Evolutionary conservation across 2,797 vertebrate species (phyloP), one percentile per base, ranked within the genome.

Genomic region (Sebastes hubbsi): DNA sequence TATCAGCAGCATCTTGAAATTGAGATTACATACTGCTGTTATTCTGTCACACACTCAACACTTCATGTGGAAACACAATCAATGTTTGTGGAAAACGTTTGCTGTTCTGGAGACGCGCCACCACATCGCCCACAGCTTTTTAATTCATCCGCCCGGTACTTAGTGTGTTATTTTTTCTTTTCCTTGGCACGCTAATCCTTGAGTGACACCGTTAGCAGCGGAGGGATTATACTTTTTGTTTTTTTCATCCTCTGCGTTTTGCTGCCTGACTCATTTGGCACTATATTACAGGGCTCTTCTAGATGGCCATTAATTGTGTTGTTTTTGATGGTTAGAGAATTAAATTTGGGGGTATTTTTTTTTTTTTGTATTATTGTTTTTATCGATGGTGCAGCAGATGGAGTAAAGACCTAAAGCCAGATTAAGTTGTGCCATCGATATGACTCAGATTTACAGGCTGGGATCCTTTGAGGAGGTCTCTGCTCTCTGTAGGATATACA

Each of bases 171-270:
- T 91, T 92, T 83, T 86, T 84, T 38, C 36, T 22, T 84, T 20
- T 20, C 83, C 84, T 79, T 76, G 85, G 80, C 84, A 78, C 84
- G n/a, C 69, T 95, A 95, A 95, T 95, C 95, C 95, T 78, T 90
- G 92, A 95, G 89, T 95, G 92, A 94, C 94, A 95, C 94, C 88
- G 94, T 93, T 93, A 89, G 84, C 86, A 80, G 87, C 84, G 49
- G 79, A 84, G 82, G 92, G 94, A 95, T 95, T 95, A 95, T 91
- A 87, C 89, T 94, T 93, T 81, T 38, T 38, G 12, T 94, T 90
- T 92, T 93, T 90, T 92, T 82, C 87, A 78, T 77, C 91, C 89
- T 80, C 82, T 67, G 75, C 46, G 88, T 75, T 38, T 38, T 90
- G 81, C 74, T 38, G 82, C 78, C 77, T 75, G 83, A 88, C 88